These are phyloP conservation scores for Caenorhabditis sp. DNA, from an alignment of 2,888 invertebrate species.

Conservation along the genomic window DNA sequence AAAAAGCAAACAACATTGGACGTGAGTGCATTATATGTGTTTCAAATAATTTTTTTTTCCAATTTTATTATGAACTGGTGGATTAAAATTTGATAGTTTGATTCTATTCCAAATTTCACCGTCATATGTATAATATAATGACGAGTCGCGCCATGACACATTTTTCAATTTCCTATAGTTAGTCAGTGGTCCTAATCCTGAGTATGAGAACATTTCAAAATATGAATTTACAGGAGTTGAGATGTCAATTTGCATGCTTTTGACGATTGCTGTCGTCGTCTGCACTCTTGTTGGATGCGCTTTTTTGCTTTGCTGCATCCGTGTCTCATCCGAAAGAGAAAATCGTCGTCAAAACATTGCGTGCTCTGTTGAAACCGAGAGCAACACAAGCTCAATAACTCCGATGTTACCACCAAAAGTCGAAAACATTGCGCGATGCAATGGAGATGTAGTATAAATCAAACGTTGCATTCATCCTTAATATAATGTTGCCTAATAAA, in stretches of 20 bases:
- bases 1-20: too few species aligned
- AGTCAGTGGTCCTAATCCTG: too few species aligned
- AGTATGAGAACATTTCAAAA: background rate
- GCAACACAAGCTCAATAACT: background rate
- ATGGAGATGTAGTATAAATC: background rate
- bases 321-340: slow-evolving; percentile 16
- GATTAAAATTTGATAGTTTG: too few species aligned
- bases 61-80: too few species aligned
- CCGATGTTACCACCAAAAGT: background rate
- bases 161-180: too few species aligned
- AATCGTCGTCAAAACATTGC: slow-evolving; percentile 3
- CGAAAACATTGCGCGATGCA: background rate
- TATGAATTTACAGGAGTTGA: slow-evolving; percentile 19
- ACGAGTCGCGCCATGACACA: too few species aligned
- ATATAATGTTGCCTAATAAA: background rate
- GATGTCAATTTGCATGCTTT: slow-evolving; percentile 22
- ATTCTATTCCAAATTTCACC: too few species aligned
- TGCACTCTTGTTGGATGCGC: slow-evolving; percentile 15
- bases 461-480: too few species aligned
- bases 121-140: too few species aligned
- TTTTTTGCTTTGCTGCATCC: slow-evolving; percentile 18
- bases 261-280: slow-evolving; percentile 7
- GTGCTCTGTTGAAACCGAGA: background rate
- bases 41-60: too few species aligned
- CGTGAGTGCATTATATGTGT: too few species aligned